Conservation (phyloP, 2,113 vertebrate species). For the Oxyruncus cristatus region DNA sequence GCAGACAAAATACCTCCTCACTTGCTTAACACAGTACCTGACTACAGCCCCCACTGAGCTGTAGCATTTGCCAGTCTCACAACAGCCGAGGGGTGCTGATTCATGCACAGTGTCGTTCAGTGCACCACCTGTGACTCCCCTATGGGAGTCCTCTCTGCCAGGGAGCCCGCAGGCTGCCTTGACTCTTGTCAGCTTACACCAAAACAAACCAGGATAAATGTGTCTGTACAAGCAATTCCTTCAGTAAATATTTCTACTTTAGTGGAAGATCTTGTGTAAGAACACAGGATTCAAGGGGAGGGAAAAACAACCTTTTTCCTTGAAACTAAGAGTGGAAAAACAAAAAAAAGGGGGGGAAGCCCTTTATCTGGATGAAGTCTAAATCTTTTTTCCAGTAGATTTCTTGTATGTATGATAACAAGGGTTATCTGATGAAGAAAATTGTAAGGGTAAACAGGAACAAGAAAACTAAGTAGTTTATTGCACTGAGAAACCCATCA, state of each 20-base stretch:
- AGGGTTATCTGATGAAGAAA: neutral
- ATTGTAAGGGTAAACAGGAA: neutral
- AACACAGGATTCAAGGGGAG: neutral
- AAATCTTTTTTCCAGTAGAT: neutral
- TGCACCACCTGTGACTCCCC: neutral
- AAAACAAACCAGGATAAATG: neutral
- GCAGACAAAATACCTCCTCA: neutral
- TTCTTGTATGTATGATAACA: neutral
- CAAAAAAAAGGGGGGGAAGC: neutral
- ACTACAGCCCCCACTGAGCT: neutral
- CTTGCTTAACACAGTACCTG: neutral
- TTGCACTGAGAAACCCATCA: neutral
- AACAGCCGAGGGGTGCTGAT: neutral
- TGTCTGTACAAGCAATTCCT: neutral
- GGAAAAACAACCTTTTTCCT: neutral
- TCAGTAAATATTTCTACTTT: neutral
- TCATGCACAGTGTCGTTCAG: accelerated
- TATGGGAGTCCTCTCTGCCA: neutral
- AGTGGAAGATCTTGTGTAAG: neutral
- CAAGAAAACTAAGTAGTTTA: neutral
- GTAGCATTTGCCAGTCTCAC: neutral
- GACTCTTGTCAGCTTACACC: neutral
- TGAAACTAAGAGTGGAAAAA: neutral
- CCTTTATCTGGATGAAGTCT: neutral
- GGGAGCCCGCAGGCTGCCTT: neutral